Evolutionary conservation across 2,888 invertebrate species (phyloP), one percentile per base, ranked within the genome.

Genomic region (Cerastoderma edule): DNA sequence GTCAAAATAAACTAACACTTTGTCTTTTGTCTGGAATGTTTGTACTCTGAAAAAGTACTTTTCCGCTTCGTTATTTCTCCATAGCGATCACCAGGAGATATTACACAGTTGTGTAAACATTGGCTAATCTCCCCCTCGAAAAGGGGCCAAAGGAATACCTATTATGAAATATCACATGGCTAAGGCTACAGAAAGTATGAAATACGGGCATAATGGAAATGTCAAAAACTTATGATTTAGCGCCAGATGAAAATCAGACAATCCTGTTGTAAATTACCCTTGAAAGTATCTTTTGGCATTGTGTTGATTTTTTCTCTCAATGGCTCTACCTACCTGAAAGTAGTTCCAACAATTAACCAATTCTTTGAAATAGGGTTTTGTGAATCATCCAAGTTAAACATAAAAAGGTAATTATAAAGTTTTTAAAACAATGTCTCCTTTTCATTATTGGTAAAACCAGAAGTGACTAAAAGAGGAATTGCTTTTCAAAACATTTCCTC

Each of bases 51-150:
- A 71, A 71, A 72, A 74, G 57, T 28, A 72, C 63, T 65, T 69
- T 71, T 32, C 67, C 48, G 54, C 63, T 67, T 74, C 74, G 68
- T 80, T 76, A 80, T 76, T 74, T 76, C 48, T 74, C 76, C 64
- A 80, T 75, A 80, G 68, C 60, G 65, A 32, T 28, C 35, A 66
- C 39, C 32, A 64, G 60, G 67, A 67, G 68, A 77, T 28, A 73
- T 57, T 65, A 56, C 68, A 65, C 76, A 80, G 80, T 80, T 80
- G 76, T 80, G 69, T 80, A 80, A 80, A 80, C 76, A 80, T 32
- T 54, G 19, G 28, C 27, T 19, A 56, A 19, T 30, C 54, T 3
- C 35, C 60, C 48, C 46, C 54, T 66, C 48, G n/a, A 69, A 68
- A 71, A 54, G 72, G 50, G 46, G 46, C 67, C 66, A 63, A 46